Evolutionary conservation across 1,140 invertebrate species (phyloP), one percentile per base, ranked within the genome.

Genomic region (Hylaeus anthracinus): DNA sequence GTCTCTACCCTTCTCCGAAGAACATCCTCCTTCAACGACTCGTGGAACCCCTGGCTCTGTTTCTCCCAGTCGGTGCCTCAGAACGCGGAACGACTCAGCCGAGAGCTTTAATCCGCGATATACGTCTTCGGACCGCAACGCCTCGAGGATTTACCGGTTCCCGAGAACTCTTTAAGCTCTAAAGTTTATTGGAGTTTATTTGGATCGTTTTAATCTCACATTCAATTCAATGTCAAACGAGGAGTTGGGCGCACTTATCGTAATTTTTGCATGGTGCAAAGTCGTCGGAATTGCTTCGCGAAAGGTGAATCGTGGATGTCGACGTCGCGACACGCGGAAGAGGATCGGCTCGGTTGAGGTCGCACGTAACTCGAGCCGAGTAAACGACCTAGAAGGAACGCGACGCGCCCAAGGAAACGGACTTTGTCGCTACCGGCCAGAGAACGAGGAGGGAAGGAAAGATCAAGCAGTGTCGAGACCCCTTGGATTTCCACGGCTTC

Each of bases 401-500:
- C 76, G 48, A 76, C 55, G 41, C 73, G 72, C 14, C n/a, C 53
- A 84, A 84, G 69, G 72, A 87, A 72, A 80, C 79, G 70, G 81
- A 87, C 75, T 80, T 14, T 26, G 26, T n/a, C n/a, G 45, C 2
- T 15, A 41, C 26, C 14, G 53, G 76, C 10, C 60, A 39, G 53
- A 70, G 74, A 65, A 43, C 81, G 61, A 72, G 81, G 75, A 75
- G 81, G 84, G 74, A 89, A 86, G 83, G 82, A 89, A 88, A 91
- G 91, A 92, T 92, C 92, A 92, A 92, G 91, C 90, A 90, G 90
- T 90, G 91, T 91, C 91, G 89, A 92, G 91, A 93, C 92, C 92
- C 92, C 91, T 91, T 85, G 90, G 90, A 92, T 93, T 93, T 93
- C 92, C 92, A 93, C 92, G 93, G 93, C 93, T 93, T 93, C 92